These are phyloP conservation scores for Grus americana DNA, from an alignment of 2,113 vertebrate genomes.

Conservation along the genomic window DNA sequence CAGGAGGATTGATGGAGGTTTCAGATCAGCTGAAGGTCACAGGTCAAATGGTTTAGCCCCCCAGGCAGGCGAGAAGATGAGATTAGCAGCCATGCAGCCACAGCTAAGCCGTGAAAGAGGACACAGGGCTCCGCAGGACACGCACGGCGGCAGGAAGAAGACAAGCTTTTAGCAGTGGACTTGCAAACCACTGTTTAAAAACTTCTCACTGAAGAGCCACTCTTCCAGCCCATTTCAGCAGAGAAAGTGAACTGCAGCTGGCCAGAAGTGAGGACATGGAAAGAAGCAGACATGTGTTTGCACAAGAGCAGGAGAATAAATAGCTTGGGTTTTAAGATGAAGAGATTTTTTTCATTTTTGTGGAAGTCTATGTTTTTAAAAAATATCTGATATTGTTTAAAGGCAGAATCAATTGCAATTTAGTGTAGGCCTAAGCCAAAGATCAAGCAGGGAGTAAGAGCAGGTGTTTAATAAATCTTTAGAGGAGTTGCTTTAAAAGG, in stretches of 20 bases:
- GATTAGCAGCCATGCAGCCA: slow-evolving; percentile 46
- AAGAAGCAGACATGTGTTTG: accelerated
- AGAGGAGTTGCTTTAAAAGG: neutral
- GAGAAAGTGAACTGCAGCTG: neutral
- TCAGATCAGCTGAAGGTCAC: slow-evolving; percentile 26
- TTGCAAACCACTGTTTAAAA: neutral
- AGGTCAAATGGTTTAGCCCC: slow-evolving; percentile 53
- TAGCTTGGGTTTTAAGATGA: neutral
- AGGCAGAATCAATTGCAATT: neutral
- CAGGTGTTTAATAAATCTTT: slow-evolving; percentile 5
- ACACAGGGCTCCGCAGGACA: neutral
- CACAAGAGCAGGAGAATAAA: neutral
- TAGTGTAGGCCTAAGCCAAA: neutral
- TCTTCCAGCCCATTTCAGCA: neutral
- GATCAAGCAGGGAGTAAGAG: neutral
- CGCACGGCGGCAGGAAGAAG: neutral
- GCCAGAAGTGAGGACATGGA: neutral
- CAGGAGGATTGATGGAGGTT: slow-evolving; percentile 56
- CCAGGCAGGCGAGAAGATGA: slow-evolving; percentile 35
- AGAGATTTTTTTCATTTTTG: neutral
- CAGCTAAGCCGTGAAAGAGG: neutral
- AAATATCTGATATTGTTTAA: neutral
- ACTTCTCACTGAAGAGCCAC: neutral
- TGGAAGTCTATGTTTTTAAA: neutral
- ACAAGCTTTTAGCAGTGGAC: neutral